A percentile compares a stretch with the other conserved stretches of the same genome.
These are phyloP conservation scores for Eospalax fontanierii DNA, from an alignment of 2,797 vertebrate genomes.

Conservation along the genomic window DNA sequence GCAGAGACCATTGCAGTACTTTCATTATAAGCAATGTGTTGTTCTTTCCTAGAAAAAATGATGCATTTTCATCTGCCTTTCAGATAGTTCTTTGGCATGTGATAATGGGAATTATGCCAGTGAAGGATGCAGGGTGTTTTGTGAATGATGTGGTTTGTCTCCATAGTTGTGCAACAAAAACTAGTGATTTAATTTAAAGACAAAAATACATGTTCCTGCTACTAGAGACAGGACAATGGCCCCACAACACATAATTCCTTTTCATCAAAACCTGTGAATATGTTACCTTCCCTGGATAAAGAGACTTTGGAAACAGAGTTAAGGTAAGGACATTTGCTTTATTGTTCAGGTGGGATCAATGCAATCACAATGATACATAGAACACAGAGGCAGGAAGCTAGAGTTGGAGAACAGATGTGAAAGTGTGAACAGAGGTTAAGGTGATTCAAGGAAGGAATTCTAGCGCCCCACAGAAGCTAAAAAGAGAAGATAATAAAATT, in stretches of 20 bases:
- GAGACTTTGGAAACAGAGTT: neutral
- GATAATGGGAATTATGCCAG: neutral
- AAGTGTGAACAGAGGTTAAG: neutral
- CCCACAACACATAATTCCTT: neutral
- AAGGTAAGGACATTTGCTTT: neutral
- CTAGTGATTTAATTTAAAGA: neutral
- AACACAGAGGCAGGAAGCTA: neutral
- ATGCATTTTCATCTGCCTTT: neutral
- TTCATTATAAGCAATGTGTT: neutral
- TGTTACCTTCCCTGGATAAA: neutral
- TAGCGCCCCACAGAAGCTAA: neutral
- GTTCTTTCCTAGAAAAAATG: neutral
- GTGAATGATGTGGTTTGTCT: neutral
- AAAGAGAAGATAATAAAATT: neutral
- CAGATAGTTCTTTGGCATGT: neutral
- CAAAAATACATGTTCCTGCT: neutral
- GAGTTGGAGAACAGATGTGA: neutral
- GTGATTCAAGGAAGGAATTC: neutral
- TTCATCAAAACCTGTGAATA: neutral
- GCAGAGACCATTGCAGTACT: neutral
- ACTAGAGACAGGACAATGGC: neutral
- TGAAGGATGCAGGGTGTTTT: neutral
- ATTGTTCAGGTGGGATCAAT: neutral
- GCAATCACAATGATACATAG: neutral
- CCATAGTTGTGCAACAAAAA: neutral